Evolutionary conservation across 1,140 invertebrate genomes (phyloP).

Genomic region (Bombus soroeensis): DNA sequence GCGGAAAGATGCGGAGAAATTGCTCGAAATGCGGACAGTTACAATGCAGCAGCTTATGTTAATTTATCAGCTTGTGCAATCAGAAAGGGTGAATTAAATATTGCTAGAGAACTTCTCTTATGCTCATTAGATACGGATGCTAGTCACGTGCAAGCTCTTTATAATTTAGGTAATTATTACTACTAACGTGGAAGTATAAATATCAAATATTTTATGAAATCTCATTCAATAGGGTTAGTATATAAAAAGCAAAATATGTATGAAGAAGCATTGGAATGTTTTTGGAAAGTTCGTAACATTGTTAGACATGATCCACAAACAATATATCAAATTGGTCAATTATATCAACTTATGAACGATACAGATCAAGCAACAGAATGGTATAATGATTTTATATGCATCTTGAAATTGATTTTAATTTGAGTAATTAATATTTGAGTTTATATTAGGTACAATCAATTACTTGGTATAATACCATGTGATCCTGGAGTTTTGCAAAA

Average conservation of each 20-base stretch:
- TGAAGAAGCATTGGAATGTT: slow-evolving; percentile 91
- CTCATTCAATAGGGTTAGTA: slow-evolving; percentile 85
- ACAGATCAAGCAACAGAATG: slow-evolving; percentile 91
- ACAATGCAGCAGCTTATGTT: slow-evolving; percentile 92
- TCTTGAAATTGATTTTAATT: slow-evolving; percentile 22
- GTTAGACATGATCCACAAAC: slow-evolving; percentile 92
- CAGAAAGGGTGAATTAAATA: slow-evolving; percentile 88
- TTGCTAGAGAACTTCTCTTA: slow-evolving; percentile 90
- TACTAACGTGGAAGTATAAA: neutral
- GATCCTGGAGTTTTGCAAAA: slow-evolving; percentile 93
- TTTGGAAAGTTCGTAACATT: slow-evolving; percentile 92
- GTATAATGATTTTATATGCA: slow-evolving; percentile 67
- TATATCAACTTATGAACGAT: slow-evolving; percentile 90
- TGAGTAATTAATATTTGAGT: slow-evolving; percentile 8
- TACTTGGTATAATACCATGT: slow-evolving; percentile 91
- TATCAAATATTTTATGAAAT: slow-evolving; percentile 8
- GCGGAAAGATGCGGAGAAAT: slow-evolving; percentile 92
- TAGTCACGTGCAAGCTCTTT: slow-evolving; percentile 94
- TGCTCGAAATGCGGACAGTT: slow-evolving; percentile 90
- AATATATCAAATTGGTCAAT: slow-evolving; percentile 92
- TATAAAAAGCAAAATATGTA: slow-evolving; percentile 88
- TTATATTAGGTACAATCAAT: slow-evolving; percentile 89
- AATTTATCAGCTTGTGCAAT: slow-evolving; percentile 95
- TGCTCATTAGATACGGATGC: slow-evolving; percentile 92
- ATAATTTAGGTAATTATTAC: slow-evolving; percentile 89